phyloP scores from a whole-genome alignment of 2,888 invertebrate species.

The Halocaridina rubra region DNA sequence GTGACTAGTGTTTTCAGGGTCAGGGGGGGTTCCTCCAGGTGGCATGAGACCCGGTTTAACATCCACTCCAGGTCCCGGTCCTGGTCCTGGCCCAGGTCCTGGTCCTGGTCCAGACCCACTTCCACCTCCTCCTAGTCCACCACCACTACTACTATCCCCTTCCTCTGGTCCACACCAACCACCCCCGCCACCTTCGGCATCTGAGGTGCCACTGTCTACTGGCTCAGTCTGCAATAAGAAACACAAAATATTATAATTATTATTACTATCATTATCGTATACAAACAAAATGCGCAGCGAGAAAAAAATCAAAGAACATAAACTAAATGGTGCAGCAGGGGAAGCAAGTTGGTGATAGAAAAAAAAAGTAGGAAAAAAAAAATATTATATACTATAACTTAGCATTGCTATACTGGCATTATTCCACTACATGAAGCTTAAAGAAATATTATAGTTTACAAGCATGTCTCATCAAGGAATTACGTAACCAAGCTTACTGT shows the following conservation, averaged over 20 bases:
- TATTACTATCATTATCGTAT: no score
- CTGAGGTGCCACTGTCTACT: constrained; percentile 29
- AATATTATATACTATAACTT: no score
- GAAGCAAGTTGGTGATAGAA: no score
- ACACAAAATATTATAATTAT: not conserved
- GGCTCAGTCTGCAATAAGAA: constrained; percentile 40
- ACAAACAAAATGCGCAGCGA: no score
- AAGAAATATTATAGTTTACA: no score
- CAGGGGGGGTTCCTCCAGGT: constrained; percentile 50
- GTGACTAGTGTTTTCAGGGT: constrained; percentile 62
- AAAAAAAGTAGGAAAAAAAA: no score
- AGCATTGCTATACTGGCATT: no score
- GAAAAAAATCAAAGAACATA: no score
- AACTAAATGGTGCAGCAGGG: no score
- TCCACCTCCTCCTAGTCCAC: constrained; percentile 10
- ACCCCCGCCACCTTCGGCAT: constrained; percentile 25
- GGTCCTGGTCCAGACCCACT: not conserved
- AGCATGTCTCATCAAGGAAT: no score
- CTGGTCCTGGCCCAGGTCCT: not conserved
- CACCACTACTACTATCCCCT: constrained; percentile 37
- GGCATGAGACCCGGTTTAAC: constrained; percentile 42
- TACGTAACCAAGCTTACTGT: no score
- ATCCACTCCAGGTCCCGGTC: constrained; percentile 6
- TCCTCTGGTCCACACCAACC: constrained; percentile 36
- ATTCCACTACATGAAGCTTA: no score